phyloP scores from a whole-genome alignment of 2,888 invertebrate species.

The Acrobasis consociella region DNA sequence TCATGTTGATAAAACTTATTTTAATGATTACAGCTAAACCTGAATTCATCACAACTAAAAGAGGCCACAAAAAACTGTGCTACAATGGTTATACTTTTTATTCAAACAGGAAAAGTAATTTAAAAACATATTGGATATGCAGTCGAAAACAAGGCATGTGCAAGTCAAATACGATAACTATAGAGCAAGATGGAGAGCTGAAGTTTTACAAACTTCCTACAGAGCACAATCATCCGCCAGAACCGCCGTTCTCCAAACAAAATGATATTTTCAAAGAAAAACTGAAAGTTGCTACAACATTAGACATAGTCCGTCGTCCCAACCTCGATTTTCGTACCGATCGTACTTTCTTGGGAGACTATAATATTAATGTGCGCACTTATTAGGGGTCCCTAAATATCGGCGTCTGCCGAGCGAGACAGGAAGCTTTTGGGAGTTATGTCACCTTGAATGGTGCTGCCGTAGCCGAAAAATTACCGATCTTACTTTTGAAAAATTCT shows the following conservation, averaged over 20 bases:
- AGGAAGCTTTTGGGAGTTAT: no score
- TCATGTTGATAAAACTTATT: neutral
- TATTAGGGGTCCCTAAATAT: no score
- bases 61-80: neutral
- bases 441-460: no score
- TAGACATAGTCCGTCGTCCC: no score
- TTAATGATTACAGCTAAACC: slow-evolving; percentile 8
- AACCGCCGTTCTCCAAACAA: neutral
- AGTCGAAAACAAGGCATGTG: neutral
- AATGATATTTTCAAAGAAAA: slow-evolving; percentile 8
- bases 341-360: no score
- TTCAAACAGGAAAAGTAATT: neutral
- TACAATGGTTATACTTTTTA: neutral
- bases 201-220: neutral
- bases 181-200: neutral
- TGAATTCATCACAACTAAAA: slow-evolving; percentile 4
- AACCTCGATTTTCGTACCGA: no score
- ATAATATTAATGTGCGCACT: no score
- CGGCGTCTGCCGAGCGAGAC: no score
- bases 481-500: no score
- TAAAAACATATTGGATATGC: slow-evolving; percentile 8
- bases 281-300: neutral
- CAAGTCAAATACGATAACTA: neutral
- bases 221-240: slow-evolving; percentile 7
- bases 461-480: no score